Conservation (phyloP, 1,140 invertebrate genomes). For the Trichonephila inaurata region DNA sequence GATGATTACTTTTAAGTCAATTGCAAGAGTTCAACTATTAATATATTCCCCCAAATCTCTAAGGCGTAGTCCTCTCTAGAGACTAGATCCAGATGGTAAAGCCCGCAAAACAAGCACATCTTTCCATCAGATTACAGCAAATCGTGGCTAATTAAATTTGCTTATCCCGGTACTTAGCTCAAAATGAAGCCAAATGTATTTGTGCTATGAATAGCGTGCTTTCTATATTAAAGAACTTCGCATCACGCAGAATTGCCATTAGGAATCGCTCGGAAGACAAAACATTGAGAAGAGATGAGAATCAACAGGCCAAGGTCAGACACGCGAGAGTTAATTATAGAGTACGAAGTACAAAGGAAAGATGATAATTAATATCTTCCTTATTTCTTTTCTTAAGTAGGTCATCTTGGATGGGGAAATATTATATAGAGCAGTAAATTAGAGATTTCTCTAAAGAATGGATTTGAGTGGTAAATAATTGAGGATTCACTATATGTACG, state of each 20-base stretch:
- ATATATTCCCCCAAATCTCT: no score
- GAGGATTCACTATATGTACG: background rate
- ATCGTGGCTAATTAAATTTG: background rate
- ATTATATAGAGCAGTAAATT: background rate
- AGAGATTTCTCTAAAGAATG: background rate
- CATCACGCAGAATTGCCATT: conserved; percentile 18
- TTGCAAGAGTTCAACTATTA: no score
- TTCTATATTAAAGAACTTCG: no score
- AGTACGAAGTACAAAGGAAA: background rate
- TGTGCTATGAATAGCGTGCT: no score
- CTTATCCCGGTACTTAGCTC: background rate
- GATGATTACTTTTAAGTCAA: no score
- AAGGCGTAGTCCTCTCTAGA: no score
- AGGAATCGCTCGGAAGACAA: background rate
- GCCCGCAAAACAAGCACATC: no score
- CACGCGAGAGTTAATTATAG: conserved; percentile 2
- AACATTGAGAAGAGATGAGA: background rate
- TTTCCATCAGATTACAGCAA: background rate
- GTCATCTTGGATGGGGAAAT: background rate
- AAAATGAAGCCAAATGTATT: background rate
- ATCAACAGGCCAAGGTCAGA: conserved; percentile 15
- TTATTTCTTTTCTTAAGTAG: background rate
- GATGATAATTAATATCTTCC: conserved; percentile 24
- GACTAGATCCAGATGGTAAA: no score
- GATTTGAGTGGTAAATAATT: background rate